A percentile compares a stretch with the other conserved stretches of the same genome.
Evolutionary conservation across 35 echinoderm and acorn worm genomes (phyloP).

Genomic region (Amphiura filiformis): DNA sequence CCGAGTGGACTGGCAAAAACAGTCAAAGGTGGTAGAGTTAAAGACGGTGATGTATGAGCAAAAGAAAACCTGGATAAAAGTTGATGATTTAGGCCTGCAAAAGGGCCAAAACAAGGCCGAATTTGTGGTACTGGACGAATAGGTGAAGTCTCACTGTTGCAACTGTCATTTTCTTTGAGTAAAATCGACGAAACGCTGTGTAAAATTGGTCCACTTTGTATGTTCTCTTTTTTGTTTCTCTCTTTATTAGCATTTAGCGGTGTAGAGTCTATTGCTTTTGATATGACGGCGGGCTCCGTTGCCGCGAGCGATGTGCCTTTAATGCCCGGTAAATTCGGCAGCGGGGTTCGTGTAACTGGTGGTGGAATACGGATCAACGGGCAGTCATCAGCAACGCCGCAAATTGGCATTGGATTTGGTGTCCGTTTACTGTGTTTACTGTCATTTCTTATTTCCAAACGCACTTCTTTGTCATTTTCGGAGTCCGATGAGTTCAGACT

Average conservation of each 20-base stretch:
- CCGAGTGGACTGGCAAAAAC: constrained; percentile 29
- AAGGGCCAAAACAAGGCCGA: background rate
- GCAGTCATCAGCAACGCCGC: background rate
- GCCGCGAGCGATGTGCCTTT: background rate
- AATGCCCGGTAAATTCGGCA: constrained; percentile 10
- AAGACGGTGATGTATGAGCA: background rate
- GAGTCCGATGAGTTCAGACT: background rate
- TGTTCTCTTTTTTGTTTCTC: background rate
- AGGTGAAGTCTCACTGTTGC: background rate
- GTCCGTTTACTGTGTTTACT: background rate
- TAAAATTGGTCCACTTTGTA: background rate
- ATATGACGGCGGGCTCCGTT: background rate
- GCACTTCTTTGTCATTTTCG: background rate
- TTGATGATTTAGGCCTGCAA: background rate
- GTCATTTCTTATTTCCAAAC: background rate
- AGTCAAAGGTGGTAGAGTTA: constrained; percentile 42
- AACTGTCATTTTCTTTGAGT: background rate
- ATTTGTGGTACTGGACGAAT: background rate
- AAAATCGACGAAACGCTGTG: background rate
- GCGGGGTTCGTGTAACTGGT: constrained; percentile 31
- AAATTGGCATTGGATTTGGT: background rate
- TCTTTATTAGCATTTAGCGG: background rate
- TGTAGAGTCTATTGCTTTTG: background rate
- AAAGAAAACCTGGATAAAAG: constrained; percentile 3
- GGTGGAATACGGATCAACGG: constrained; percentile 1